Evolutionary conservation across 2,888 invertebrate species (phyloP).

Genomic region (Lobophora halterata): DNA sequence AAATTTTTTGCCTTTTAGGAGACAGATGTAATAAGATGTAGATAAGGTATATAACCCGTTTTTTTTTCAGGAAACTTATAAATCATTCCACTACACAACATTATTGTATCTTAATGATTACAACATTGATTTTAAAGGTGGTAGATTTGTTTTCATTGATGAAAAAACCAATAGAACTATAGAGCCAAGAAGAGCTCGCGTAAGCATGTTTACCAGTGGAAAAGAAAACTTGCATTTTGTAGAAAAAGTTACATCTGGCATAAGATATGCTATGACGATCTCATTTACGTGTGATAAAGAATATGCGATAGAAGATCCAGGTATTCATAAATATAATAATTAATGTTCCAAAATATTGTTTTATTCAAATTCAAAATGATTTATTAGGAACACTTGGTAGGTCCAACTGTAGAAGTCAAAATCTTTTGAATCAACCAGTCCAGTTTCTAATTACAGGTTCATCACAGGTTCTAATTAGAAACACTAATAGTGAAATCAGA

Average conservation of each 20-base stretch:
- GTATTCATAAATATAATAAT: constrained; percentile 45
- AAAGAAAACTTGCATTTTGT: constrained; percentile 92
- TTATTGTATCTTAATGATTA: constrained; percentile 89
- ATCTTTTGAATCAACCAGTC: too few relatives aligned
- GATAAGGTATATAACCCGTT: too few relatives aligned
- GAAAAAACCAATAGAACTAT: constrained; percentile 83
- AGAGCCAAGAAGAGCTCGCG: constrained; percentile 89
- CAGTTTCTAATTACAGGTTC: too few relatives aligned
- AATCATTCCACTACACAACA: constrained; percentile 93
- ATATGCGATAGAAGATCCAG: constrained; percentile 83
- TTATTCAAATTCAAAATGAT: too few relatives aligned
- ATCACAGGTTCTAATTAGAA: too few relatives aligned
- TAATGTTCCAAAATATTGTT: constrained; percentile 30
- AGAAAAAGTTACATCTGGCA: constrained; percentile 88
- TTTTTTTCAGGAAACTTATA: constrained; percentile 87
- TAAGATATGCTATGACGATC: constrained; percentile 90
- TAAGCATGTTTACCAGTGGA: constrained; percentile 93
- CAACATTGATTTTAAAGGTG: constrained; percentile 89
- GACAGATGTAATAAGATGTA: too few relatives aligned
- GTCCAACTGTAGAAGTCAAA: too few relatives aligned
- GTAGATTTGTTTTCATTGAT: constrained; percentile 90
- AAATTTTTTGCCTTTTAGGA: too few relatives aligned
- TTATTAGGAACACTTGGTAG: too few relatives aligned
- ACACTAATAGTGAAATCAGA: too few relatives aligned
- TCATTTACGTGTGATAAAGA: constrained; percentile 91